Conservation (phyloP, 64 coral and sea anemone species). For the Montipora cactus region DNA sequence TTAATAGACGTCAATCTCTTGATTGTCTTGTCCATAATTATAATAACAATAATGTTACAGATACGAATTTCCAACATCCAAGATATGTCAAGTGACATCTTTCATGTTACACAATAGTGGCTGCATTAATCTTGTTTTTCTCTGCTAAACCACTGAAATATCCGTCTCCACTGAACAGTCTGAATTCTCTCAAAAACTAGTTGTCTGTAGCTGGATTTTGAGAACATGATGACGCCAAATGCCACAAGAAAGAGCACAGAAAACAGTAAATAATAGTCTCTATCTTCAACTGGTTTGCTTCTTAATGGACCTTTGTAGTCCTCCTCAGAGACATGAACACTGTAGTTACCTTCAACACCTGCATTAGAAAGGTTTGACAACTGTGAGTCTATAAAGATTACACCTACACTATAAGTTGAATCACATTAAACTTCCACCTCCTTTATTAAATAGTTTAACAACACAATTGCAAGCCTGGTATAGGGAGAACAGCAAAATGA, state of each 20-base stretch:
- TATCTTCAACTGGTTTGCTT: slow-evolving; percentile 57
- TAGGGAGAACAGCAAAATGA: no score
- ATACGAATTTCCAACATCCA: no score
- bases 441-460: no score
- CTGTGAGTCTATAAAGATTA: no score
- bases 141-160: slow-evolving; percentile 55
- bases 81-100: not conserved
- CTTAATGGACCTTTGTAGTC: slow-evolving; percentile 77
- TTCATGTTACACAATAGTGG: not conserved
- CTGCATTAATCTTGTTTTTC: slow-evolving; percentile 45
- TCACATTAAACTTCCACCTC: no score
- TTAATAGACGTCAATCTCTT: no score
- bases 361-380: not conserved
- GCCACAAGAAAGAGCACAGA: slow-evolving; percentile 66
- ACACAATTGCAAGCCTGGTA: no score
- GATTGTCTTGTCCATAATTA: no score
- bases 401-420: no score
- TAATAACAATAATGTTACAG: no score
- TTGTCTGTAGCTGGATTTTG: slow-evolving; percentile 71
- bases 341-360: slow-evolving; percentile 79
- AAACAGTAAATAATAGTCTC: slow-evolving; percentile 71
- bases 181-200: slow-evolving; percentile 47
- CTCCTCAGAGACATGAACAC: slow-evolving; percentile 60
- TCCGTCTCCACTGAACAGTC: slow-evolving; percentile 42
- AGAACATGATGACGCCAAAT: slow-evolving; percentile 74